Evolutionary conservation across 2,888 invertebrate genomes (phyloP), one percentile per base, ranked within the genome.

Genomic region (Apodemia duryi): DNA sequence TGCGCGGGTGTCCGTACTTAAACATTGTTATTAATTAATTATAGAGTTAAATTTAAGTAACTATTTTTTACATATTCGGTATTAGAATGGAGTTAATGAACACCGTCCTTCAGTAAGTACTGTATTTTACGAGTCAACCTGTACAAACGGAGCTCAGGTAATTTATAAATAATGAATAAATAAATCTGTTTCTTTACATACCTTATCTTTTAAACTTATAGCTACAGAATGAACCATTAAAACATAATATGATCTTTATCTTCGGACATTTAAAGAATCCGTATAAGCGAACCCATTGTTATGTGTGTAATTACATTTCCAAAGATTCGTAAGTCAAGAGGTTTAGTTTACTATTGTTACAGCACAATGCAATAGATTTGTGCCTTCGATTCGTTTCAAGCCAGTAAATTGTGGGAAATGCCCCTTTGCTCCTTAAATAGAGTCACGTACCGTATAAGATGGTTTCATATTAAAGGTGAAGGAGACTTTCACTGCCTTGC

Each of bases 391-490:
- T 64, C 80, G 79, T 85, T 82, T 76, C 67, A 69, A 80, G 78
- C 76, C 72, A 72, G 82, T 83, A 84, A 86, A 85, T 86, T 82
- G 83, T 79, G 77, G 74, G 79, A 81, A 81, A 79, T 78, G 80
- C 79, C 78, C 80, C 78, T 76, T 82, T 79, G 79, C 79, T 80
- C 80, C 78, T 77, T 67, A 83, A 87, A 87, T 85, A 86, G 84
- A 85, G 86, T 88, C 88, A 88, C 88, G 88, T 88, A 82, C 76
- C 77, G 82, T 83, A 87, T 86, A 83, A 81, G 75, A 73, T 73
- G 82, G 78, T 77, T 75, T 72, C 77, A 77, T 80, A 76, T 78
- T 80, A 80, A 77, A 81, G 77, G 69, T 68, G 70, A 69, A 71
- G 71, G 70, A 65, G 74, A 73, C 73, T 75, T 74, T 74, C 74